Conservation (phyloP, 1,140 invertebrate species). For the Drosophila tani region DNA sequence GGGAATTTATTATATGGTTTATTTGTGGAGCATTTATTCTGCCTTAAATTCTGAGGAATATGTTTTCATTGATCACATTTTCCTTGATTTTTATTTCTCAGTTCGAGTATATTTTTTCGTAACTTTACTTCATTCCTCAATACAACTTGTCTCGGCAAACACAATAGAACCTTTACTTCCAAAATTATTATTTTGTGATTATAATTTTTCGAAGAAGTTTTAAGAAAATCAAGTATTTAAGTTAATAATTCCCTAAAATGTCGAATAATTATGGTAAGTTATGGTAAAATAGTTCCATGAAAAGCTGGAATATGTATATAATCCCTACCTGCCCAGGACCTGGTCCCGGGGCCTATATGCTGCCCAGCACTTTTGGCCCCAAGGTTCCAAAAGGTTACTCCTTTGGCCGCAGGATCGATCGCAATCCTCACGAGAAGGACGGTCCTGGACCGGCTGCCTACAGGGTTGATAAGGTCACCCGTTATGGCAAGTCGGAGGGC, state of each 20-base stretch:
- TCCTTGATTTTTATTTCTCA: neutral
- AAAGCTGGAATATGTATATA: neutral
- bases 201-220: neutral
- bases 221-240: neutral
- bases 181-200: constrained; percentile 9
- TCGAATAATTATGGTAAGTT: constrained; percentile 20
- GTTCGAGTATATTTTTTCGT: neutral
- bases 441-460: constrained; percentile 50
- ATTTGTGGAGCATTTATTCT: neutral
- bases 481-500: constrained; percentile 25
- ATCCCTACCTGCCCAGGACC: constrained; percentile 13
- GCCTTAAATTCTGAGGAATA: neutral
- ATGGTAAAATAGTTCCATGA: fast-evolving
- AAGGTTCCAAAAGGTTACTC: constrained; percentile 21
- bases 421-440: neutral
- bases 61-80: neutral
- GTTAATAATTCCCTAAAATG: constrained; percentile 11
- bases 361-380: constrained; percentile 33
- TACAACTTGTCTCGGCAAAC: constrained; percentile 1
- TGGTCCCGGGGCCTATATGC: constrained; percentile 42
- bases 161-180: neutral
- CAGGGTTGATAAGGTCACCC: constrained; percentile 38
- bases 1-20: neutral
- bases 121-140: neutral
- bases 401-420: constrained; percentile 24